These are phyloP conservation scores for Agonopterix arenella DNA, from an alignment of 2,888 invertebrate species.

Conservation along the genomic window DNA sequence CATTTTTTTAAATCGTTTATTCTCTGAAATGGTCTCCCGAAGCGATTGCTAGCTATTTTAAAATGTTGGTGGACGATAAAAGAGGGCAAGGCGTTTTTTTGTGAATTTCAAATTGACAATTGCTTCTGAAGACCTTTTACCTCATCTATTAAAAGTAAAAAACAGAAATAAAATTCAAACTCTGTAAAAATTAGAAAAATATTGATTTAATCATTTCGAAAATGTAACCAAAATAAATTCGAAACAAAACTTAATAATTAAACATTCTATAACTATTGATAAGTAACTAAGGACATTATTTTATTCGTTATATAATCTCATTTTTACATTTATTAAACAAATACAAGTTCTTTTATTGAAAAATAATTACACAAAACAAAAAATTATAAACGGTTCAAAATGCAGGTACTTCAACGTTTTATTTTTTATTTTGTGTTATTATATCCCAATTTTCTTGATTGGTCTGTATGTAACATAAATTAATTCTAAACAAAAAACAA, in stretches of 20 bases:
- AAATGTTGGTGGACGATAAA: not conserved
- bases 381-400: no score
- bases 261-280: not conserved
- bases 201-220: conserved; percentile 9
- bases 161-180: conserved; percentile 18
- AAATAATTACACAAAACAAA: conserved; percentile 8
- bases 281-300: conserved; percentile 13
- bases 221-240: conserved; percentile 4
- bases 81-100: not conserved
- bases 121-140: no score
- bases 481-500: no score
- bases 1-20: not conserved
- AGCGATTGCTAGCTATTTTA: not conserved
- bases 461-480: no score
- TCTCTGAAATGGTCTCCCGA: not conserved
- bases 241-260: conserved; percentile 1
- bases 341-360: conserved; percentile 2
- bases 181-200: conserved; percentile 18
- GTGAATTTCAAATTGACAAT: no score
- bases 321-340: conserved; percentile 13
- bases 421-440: conserved; percentile 28
- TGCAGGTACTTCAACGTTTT: not conserved
- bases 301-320: conserved; percentile 31
- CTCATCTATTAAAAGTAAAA: conserved; percentile 5
- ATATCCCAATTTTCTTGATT: not conserved